Evolutionary conservation across 2,888 invertebrate species (phyloP).

Genomic region (Plebejus argus): DNA sequence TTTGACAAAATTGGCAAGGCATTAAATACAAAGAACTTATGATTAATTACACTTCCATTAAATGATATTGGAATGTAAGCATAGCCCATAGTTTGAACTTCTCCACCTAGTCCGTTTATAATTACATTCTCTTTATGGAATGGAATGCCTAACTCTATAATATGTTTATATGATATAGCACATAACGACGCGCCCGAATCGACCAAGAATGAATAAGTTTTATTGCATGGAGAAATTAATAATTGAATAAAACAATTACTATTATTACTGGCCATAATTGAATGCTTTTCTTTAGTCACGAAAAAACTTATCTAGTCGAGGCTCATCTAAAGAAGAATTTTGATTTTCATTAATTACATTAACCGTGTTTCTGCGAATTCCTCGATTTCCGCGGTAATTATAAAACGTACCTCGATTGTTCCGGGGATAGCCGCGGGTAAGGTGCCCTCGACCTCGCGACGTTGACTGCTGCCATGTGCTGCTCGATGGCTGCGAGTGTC

Average conservation of each 20-base stretch:
- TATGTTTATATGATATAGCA: slow-evolving; percentile 31
- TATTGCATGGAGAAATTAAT: slow-evolving; percentile 5
- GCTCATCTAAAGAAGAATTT: neutral
- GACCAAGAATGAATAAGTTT: slow-evolving; percentile 19
- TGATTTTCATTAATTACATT: neutral
- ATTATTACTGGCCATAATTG: slow-evolving; percentile 24
- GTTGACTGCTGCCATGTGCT: neutral
- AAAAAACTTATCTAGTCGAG: slow-evolving; percentile 26
- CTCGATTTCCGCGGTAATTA: slow-evolving; percentile 8
- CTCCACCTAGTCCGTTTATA: slow-evolving; percentile 35
- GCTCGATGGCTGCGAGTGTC: neutral
- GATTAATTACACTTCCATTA: slow-evolving; percentile 28
- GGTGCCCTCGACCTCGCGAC: no score
- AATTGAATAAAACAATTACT: slow-evolving; percentile 18
- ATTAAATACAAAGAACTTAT: slow-evolving; percentile 37
- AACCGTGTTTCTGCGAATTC: neutral
- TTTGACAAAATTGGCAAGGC: slow-evolving; percentile 13
- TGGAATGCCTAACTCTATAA: slow-evolving; percentile 4
- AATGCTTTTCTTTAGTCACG: slow-evolving; percentile 16
- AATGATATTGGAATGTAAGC: slow-evolving; percentile 27
- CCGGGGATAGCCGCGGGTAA: neutral
- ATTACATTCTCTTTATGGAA: slow-evolving; percentile 23
- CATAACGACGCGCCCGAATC: slow-evolving; percentile 33
- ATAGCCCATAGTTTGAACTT: slow-evolving; percentile 33
- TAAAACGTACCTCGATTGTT: neutral